Conservation (phyloP, 2,113 vertebrate species). For the Mormoops blainvillei region DNA sequence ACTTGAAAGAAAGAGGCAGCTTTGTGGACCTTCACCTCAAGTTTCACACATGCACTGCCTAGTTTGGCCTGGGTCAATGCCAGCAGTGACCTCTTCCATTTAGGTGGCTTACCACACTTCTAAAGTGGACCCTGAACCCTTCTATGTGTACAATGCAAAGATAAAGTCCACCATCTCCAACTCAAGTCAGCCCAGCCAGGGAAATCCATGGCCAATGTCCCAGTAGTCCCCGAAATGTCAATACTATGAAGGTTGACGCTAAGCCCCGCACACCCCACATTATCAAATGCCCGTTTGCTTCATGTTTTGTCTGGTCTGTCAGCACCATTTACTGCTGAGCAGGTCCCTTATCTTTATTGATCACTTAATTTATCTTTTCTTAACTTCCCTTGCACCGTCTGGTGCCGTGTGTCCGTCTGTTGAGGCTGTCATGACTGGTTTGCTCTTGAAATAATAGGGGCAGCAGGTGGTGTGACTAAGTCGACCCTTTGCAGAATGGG, state of each 20-base stretch:
- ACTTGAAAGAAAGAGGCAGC: not conserved
- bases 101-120: not conserved
- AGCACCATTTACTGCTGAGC: conserved; percentile 80
- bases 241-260: conserved; percentile 71
- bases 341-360: conserved; percentile 89
- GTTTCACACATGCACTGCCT: not conserved
- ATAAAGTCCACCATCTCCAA: conserved; percentile 31
- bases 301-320: conserved; percentile 79
- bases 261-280: conserved; percentile 69
- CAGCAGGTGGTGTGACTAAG: conserved; percentile 99
- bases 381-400: conserved; percentile 86
- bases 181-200: not conserved
- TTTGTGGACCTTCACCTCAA: not conserved
- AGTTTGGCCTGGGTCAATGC: not conserved
- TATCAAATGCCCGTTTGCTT: conserved; percentile 77
- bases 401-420: conserved; percentile 90
- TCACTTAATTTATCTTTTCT: conserved; percentile 91
- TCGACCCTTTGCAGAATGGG: conserved; percentile 88
- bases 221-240: conserved; percentile 45
- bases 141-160: not conserved
- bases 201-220: conserved; percentile 62
- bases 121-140: not conserved
- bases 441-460: conserved; percentile 90
- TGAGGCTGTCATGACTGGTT: conserved; percentile 87
- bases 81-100: not conserved